Conservation (phyloP, 2,113 vertebrate species). For the Oenanthe oenanthe region DNA sequence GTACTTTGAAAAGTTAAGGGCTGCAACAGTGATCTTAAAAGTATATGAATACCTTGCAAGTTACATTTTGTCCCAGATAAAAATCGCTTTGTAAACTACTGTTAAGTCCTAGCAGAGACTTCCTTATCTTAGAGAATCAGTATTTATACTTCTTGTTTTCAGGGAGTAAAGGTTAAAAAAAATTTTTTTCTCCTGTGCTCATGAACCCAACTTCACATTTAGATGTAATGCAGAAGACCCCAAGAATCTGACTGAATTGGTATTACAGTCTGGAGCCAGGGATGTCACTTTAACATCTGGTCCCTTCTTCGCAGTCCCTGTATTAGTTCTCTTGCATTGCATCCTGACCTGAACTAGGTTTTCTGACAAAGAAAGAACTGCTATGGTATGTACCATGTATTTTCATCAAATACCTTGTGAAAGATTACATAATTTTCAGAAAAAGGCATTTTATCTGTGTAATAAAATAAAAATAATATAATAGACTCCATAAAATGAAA, state of each 20-base stretch:
- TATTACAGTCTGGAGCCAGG: not conserved
- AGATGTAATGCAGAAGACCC: not conserved
- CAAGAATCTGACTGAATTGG: not conserved
- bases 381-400: not conserved
- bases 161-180: not conserved
- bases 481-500: not conserved
- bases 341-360: not conserved
- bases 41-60: not conserved
- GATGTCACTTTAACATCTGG: not conserved
- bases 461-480: not conserved
- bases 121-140: not conserved
- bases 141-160: not conserved
- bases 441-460: accelerated
- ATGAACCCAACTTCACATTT: not conserved
- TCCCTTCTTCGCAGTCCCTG: not conserved
- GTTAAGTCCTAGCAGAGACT: not conserved
- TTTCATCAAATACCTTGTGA: not conserved
- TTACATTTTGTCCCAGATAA: not conserved
- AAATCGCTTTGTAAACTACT: not conserved
- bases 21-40: not conserved
- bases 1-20: not conserved
- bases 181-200: not conserved
- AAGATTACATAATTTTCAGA: not conserved
- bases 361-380: not conserved
- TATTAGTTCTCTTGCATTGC: not conserved